A percentile compares a stretch with the other conserved stretches of the same genome.
Evolutionary conservation across 2,888 invertebrate genomes (phyloP).

Genomic region (Escarpia spicata): DNA sequence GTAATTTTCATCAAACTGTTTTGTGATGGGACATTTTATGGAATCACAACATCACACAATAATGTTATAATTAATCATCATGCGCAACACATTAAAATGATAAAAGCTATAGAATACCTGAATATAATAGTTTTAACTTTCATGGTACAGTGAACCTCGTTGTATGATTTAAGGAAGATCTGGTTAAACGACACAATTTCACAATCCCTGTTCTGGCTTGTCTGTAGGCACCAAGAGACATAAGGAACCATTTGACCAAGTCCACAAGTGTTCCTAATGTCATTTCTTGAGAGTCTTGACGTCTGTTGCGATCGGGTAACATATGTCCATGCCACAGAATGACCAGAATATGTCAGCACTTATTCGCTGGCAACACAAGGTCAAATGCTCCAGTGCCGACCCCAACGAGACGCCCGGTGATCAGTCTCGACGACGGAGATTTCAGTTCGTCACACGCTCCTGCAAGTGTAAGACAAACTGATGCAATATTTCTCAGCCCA

Average conservation of each 20-base stretch:
- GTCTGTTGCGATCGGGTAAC: background rate
- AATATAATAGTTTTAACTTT: background rate
- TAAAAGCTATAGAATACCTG: background rate
- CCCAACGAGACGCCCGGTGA: conserved; percentile 82
- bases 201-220: too few relatives aligned
- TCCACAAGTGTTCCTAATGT: too few relatives aligned
- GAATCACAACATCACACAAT: background rate
- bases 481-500: background rate
- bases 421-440: conserved; percentile 87
- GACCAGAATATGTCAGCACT: background rate
- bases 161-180: too few relatives aligned
- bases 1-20: background rate
- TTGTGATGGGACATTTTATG: background rate
- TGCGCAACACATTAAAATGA: background rate
- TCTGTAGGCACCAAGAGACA: too few relatives aligned
- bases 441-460: conserved; percentile 79
- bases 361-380: conserved; percentile 43
- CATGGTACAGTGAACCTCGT: background rate
- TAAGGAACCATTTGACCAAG: too few relatives aligned
- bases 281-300: background rate
- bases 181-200: too few relatives aligned
- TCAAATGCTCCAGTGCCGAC: conserved; percentile 85
- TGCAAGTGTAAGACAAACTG: conserved; percentile 63
- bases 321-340: background rate
- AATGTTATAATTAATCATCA: background rate